Evolutionary conservation across 2,113 vertebrate genomes (phyloP).

Genomic region (cattle (Bos taurus)): DNA sequence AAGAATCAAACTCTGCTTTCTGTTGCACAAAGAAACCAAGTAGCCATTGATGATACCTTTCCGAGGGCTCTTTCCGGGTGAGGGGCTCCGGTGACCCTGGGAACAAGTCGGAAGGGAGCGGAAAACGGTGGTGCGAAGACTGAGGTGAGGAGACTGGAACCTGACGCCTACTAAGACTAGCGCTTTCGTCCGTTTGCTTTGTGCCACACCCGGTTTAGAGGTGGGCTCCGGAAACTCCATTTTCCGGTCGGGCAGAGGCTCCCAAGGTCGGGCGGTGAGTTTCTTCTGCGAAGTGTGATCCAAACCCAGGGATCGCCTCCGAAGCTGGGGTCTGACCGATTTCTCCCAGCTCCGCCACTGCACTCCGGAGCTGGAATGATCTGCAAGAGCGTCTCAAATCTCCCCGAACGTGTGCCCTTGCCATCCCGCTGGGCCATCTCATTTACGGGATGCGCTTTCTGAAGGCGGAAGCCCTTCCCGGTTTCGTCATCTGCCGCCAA

Average conservation of each 20-base stretch:
- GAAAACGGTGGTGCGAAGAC: not conserved
- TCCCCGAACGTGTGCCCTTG: not conserved
- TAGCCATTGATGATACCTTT: no score
- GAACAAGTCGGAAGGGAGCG: not conserved
- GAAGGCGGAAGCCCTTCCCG: slow-evolving; percentile 62
- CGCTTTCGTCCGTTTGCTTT: not conserved
- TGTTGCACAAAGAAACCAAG: not conserved
- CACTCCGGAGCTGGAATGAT: slow-evolving; percentile 28
- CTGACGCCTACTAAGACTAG: not conserved
- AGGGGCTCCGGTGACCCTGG: not conserved
- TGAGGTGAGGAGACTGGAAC: not conserved
- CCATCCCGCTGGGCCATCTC: not conserved
- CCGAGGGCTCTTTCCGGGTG: not conserved
- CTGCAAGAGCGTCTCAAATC: slow-evolving; percentile 48
- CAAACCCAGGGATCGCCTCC: not conserved
- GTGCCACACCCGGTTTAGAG: not conserved
- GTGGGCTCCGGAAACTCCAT: not conserved
- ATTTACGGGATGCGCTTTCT: slow-evolving; percentile 43
- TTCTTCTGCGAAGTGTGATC: rapidly evolving
- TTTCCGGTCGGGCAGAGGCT: rapidly evolving
- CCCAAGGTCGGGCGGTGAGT: not conserved
- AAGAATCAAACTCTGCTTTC: not conserved
- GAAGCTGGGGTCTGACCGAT: not conserved
- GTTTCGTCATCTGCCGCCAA: slow-evolving; percentile 66
- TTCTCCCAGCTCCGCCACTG: rapidly evolving